Evolutionary conservation across 2,797 vertebrate genomes (phyloP).

Genomic region (Micrastur ruficollis): DNA sequence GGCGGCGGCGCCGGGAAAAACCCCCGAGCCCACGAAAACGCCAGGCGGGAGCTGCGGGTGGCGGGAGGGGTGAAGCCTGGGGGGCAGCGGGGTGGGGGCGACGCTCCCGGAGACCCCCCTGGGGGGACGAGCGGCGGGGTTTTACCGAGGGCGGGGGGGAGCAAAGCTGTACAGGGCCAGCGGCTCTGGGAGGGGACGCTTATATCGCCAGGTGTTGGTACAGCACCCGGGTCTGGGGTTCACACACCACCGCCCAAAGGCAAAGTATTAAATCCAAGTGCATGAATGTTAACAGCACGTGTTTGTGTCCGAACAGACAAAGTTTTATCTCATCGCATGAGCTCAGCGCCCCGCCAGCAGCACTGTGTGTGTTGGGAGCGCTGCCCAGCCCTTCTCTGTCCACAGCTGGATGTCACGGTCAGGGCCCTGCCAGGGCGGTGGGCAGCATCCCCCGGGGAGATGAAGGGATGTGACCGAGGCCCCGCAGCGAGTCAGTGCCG

Average conservation of each 20-base stretch:
- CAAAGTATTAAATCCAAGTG: not conserved
- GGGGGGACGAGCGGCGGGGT: not conserved
- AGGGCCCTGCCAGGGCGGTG: not conserved
- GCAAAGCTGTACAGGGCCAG: not conserved
- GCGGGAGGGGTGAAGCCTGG: not conserved
- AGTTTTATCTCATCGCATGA: not conserved
- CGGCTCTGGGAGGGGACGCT: not conserved
- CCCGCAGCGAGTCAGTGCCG: rapidly evolving
- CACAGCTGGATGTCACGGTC: not conserved
- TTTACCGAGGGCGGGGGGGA: not conserved
- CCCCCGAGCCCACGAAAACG: not conserved
- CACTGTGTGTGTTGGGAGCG: rapidly evolving
- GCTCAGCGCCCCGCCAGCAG: not conserved
- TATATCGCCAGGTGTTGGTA: rapidly evolving
- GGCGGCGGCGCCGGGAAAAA: not conserved
- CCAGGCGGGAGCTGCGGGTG: not conserved
- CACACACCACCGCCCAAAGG: rapidly evolving
- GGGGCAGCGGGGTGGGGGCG: not conserved
- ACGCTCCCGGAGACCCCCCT: not conserved
- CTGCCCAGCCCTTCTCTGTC: not conserved
- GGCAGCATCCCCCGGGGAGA: not conserved
- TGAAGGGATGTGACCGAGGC: not conserved
- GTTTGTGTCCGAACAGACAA: not conserved
- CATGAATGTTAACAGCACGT: not conserved
- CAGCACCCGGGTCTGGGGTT: not conserved